These are phyloP conservation scores for Propithecus coquereli DNA, from an alignment of 2,113 vertebrate species.

Conservation along the genomic window DNA sequence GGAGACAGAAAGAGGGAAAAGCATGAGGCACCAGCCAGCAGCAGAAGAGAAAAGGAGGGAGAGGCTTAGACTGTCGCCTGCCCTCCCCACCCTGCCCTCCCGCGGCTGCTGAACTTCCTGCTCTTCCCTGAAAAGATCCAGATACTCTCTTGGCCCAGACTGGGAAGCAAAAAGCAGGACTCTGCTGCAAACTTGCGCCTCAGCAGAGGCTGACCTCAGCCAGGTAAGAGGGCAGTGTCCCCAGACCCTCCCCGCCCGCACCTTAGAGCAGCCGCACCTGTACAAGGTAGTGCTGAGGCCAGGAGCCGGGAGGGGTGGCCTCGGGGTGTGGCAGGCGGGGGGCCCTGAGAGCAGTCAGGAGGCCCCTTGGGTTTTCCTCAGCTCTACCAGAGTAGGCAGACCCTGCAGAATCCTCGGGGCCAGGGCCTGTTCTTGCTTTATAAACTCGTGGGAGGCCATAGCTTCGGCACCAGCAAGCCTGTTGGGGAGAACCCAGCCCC, in stretches of 20 bases:
- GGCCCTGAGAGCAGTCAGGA: background rate
- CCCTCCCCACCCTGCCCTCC: background rate
- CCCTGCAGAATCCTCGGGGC: fast-evolving
- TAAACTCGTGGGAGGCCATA: background rate
- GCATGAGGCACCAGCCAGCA: background rate
- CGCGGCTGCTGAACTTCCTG: background rate
- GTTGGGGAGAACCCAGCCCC: background rate
- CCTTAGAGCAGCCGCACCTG: background rate
- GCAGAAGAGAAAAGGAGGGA: background rate
- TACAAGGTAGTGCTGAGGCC: background rate
- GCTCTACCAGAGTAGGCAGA: background rate
- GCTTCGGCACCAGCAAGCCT: background rate
- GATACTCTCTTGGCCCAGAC: background rate
- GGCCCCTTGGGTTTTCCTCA: background rate
- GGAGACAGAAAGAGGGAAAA: background rate
- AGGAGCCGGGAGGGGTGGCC: background rate
- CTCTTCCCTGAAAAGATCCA: background rate
- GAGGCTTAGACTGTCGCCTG: background rate
- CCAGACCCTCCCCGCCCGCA: background rate
- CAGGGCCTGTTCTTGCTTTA: background rate
- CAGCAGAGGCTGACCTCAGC: background rate
- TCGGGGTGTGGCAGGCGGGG: background rate
- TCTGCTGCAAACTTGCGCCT: background rate
- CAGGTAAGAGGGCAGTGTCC: slow-evolving; percentile 28
- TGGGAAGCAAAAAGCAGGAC: background rate